Evolutionary conservation across 1,140 invertebrate genomes (phyloP), one percentile per base, ranked within the genome.

Genomic region (Drosophila kikkawai): DNA sequence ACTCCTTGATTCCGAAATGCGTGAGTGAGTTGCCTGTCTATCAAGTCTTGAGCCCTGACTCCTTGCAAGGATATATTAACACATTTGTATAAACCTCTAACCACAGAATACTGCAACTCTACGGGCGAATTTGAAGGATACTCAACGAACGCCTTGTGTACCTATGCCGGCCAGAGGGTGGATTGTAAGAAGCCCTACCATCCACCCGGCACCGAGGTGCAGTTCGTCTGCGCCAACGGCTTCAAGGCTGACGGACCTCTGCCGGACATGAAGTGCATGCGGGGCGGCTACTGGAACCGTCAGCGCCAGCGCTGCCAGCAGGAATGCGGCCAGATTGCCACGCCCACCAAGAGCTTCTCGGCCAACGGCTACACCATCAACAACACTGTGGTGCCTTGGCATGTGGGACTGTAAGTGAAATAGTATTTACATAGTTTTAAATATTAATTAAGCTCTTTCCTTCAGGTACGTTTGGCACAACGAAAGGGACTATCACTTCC

Each of bases 341-440:
- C 81, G 7, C 85, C 86, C 22, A 75, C 57, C 7, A 82, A 78
- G 32, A 51, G 71, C 22, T 91, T 87, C 69, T 77, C 73, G 6
- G 66, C 71, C 22, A 32, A 53, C 19, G 86, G 86, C 0, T 65
- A 75, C 13, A 70, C 76, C 3, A 56, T 80, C 12, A 82, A 87
- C 48, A 86, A 87, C 41, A 80, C 73, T 0, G 53, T 66, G 8
- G 93, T 95, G 47, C 95, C 94, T 0, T 95, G 95, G 94, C 94
- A 95, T 45, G 92, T 93, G 11, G 94, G 93, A 1, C 92, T 95
- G 47, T 95, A 26, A 12, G 63, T 26, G 13, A 0, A 36, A 37
- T 15, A 55, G 5, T 4, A 6, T 1, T 19, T 36, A 1, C 7
- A 36, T 13, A 19, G 17, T 6, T 37, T 22, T 5, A 6, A 15